These are phyloP conservation scores for Bimastos eiseni DNA, from an alignment of 2,888 invertebrate genomes.

Conservation along the genomic window DNA sequence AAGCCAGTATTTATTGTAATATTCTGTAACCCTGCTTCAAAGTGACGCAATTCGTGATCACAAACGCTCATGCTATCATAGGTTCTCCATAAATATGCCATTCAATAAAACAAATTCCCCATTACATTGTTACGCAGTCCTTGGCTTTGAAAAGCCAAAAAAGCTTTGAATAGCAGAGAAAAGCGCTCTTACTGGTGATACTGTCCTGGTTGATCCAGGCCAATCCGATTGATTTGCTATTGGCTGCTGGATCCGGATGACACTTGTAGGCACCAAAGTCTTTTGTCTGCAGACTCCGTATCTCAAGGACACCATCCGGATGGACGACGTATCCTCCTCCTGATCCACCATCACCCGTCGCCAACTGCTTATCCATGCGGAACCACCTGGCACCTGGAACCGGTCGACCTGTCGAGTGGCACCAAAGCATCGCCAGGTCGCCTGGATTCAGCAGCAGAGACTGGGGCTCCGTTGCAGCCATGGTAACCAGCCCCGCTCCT, in stretches of 20 bases:
- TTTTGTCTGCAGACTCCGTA: slow-evolving; percentile 13
- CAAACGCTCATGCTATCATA: too few relatives aligned
- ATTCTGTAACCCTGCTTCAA: too few relatives aligned
- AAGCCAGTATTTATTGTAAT: too few relatives aligned
- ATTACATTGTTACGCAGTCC: too few relatives aligned
- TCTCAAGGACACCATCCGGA: slow-evolving; percentile 7
- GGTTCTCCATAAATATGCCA: too few relatives aligned
- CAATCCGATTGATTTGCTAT: neutral
- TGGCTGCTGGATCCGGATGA: neutral
- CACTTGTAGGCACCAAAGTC: slow-evolving; percentile 2
- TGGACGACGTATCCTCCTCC: neutral
- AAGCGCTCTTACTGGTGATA: neutral
- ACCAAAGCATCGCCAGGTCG: neutral
- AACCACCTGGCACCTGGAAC: neutral
- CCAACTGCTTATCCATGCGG: neutral
- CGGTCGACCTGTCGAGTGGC: neutral
- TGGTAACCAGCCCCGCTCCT: neutral
- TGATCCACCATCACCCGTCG: neutral
- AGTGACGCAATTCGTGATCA: too few relatives aligned
- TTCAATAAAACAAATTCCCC: too few relatives aligned
- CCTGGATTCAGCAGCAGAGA: neutral
- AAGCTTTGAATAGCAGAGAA: too few relatives aligned
- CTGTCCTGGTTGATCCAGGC: slow-evolving; percentile 21
- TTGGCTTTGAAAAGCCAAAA: too few relatives aligned
- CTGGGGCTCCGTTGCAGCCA: neutral